Conservation (phyloP, 1,140 invertebrate species). For the Callitettix versicolor region DNA sequence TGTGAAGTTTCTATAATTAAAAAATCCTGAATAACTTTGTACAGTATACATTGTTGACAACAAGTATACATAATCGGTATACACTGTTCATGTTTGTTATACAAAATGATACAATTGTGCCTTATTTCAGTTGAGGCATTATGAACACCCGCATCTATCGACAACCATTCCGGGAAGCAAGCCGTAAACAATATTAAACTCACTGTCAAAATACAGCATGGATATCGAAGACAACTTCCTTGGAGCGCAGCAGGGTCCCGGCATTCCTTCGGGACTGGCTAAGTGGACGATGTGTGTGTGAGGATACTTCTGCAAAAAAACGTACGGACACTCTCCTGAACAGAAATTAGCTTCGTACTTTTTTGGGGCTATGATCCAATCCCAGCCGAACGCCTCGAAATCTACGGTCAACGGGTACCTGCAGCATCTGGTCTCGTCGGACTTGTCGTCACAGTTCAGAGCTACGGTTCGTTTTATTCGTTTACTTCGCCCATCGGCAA, state of each 20-base stretch:
- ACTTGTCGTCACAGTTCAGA: slow-evolving; percentile 65
- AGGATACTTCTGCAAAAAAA: slow-evolving; percentile 79
- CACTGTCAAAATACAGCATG: slow-evolving; percentile 86
- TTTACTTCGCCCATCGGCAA: slow-evolving; percentile 48
- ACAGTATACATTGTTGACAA: too few species aligned
- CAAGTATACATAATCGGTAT: too few species aligned
- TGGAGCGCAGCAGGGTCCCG: slow-evolving; percentile 81
- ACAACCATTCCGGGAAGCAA: slow-evolving; percentile 87
- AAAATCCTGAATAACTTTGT: too few species aligned
- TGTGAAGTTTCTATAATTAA: too few species aligned
- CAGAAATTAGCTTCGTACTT: slow-evolving; percentile 95
- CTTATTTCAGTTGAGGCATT: slow-evolving; percentile 32
- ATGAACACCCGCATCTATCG: slow-evolving; percentile 83
- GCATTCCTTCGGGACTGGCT: slow-evolving; percentile 54
- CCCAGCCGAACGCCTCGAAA: slow-evolving; percentile 94
- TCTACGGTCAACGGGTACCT: slow-evolving; percentile 87
- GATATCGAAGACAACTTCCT: slow-evolving; percentile 79
- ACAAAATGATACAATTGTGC: too few species aligned
- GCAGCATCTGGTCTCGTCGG: slow-evolving; percentile 72
- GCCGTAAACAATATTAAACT: slow-evolving; percentile 78
- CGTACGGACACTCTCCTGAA: slow-evolving; percentile 85
- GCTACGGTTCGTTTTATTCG: slow-evolving; percentile 61
- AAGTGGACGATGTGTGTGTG: slow-evolving; percentile 88
- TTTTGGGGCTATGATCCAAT: slow-evolving; percentile 95
- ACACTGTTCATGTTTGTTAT: too few species aligned